Conservation (phyloP, 2,888 invertebrate genomes). For the Caenorhabditis angaria region DNA sequence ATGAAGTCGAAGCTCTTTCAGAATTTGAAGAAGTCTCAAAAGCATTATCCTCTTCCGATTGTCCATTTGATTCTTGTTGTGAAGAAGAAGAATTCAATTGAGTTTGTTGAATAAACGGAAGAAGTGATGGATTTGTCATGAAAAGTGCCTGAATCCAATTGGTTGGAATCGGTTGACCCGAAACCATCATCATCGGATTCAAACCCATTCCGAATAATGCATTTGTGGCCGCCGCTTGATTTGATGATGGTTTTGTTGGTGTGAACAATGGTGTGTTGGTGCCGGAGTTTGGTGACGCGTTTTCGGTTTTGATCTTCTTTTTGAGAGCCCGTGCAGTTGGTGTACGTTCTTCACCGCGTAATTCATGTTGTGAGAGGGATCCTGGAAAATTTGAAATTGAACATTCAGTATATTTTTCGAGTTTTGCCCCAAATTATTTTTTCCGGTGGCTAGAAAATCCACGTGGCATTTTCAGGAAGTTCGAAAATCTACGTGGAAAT, state of each 20-base stretch:
- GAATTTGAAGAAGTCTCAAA: slow-evolving; percentile 2
- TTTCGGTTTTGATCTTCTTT: slow-evolving; percentile 10
- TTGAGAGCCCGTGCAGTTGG: slow-evolving; percentile 9
- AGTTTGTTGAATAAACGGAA: slow-evolving; percentile 15
- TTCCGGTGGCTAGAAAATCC: no score
- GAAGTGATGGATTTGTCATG: slow-evolving; percentile 28
- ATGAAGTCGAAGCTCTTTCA: slow-evolving; percentile 10
- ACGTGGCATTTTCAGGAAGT: no score
- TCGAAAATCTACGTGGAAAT: no score
- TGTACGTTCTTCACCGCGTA: slow-evolving; percentile 33
- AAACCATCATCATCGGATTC: background rate
- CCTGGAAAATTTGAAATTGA: slow-evolving; percentile 22
- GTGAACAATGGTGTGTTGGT: background rate
- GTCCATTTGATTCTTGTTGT: background rate
- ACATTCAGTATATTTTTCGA: no score
- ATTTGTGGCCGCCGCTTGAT: background rate
- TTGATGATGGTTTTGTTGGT: background rate
- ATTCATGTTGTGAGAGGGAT: slow-evolving; percentile 50
- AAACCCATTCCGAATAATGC: background rate
- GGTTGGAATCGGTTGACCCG: background rate
- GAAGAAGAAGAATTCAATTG: background rate
- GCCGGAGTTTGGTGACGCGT: background rate
- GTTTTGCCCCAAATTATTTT: no score
- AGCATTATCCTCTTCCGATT: slow-evolving; percentile 1
- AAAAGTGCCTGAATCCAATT: slow-evolving; percentile 18